Percentiles rank a stretch among this genome's conserved stretches.
Conservation (phyloP, 2,797 vertebrate genomes). For the Coregonus sp. region DNA sequence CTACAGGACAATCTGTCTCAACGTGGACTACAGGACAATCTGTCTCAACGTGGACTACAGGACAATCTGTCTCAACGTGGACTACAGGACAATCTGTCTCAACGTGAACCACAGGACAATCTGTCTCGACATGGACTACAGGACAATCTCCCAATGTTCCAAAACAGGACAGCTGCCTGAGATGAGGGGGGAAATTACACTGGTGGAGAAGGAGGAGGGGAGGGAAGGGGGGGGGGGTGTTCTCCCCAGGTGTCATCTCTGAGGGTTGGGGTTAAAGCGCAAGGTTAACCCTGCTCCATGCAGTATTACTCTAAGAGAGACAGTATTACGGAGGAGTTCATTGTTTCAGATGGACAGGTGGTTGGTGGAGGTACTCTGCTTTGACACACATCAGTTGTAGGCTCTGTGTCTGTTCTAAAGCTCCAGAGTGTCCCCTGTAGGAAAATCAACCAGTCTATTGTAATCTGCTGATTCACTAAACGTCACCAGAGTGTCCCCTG, state of each 20-base stretch:
- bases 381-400: neutral
- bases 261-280: conserved; percentile 3
- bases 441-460: too few species aligned
- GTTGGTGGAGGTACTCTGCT: neutral
- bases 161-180: conserved; percentile 72
- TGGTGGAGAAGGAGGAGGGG: conserved; percentile 34
- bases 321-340: neutral
- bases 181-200: conserved; percentile 59
- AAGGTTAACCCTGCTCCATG: conserved; percentile 1
- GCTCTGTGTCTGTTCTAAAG: neutral
- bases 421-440: too few species aligned
- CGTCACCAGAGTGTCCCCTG: too few species aligned
- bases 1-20: conserved; percentile 70
- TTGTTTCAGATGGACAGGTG: conserved; percentile 5
- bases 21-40: conserved; percentile 30
- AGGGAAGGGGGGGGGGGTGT: neutral
- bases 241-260: neutral
- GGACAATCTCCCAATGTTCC: conserved; percentile 71
- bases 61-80: conserved; percentile 73
- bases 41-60: neutral
- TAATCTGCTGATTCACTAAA: neutral
- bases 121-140: conserved; percentile 66
- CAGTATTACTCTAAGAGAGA: neutral
- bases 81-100: too few species aligned
- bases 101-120: conserved; percentile 50